Conservation (phyloP, 2,888 invertebrate species). For the Campoletis raptor region DNA sequence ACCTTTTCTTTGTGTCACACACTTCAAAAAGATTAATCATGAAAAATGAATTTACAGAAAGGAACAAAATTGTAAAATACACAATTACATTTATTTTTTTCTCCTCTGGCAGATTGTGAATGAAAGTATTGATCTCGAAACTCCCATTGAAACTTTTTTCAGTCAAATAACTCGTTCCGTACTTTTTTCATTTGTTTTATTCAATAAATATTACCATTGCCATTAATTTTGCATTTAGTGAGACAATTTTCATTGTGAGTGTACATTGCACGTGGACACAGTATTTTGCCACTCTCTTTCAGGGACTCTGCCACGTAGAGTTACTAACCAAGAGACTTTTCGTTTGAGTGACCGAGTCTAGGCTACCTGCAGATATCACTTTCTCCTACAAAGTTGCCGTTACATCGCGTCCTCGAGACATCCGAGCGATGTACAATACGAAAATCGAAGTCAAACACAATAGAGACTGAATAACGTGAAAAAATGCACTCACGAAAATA, state of each 20-base stretch:
- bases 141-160: neutral
- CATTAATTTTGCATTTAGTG: neutral
- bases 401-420: conserved; percentile 60
- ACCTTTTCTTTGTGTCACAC: neutral
- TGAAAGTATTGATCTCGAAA: neutral
- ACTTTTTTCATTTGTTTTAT: neutral
- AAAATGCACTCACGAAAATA: neutral
- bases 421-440: conserved; percentile 17
- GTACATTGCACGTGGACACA: neutral
- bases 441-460: conserved; percentile 1
- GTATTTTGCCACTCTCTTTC: conserved; percentile 50
- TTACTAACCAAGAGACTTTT: conserved; percentile 51
- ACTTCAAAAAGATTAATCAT: neutral
- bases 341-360: conserved; percentile 65
- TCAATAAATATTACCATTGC: neutral
- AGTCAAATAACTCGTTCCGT: neutral
- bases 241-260: neutral
- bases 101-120: neutral
- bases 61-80: neutral
- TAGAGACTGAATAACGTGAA: neutral
- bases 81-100: neutral
- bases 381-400: conserved; percentile 65
- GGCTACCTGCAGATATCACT: conserved; percentile 63
- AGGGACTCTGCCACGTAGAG: conserved; percentile 23
- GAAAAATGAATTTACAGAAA: neutral